phyloP scores from a whole-genome alignment of 2,797 vertebrate species.

The Bufotes viridis region DNA sequence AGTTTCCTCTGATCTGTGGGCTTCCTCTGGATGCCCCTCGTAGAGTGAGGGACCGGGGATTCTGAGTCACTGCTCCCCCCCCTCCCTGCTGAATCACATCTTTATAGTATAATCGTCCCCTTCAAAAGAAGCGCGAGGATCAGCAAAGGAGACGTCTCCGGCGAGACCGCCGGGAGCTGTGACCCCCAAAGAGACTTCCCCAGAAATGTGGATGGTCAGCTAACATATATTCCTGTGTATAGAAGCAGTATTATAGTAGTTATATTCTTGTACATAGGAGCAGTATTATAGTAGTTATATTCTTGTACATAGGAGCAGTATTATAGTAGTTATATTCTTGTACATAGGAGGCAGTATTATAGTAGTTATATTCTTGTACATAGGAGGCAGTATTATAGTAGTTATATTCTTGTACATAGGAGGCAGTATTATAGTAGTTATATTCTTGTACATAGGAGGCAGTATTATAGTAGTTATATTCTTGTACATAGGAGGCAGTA shows the following conservation, averaged over 20 bases:
- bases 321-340: conserved; percentile 2
- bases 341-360: conserved; percentile 1
- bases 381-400: not conserved
- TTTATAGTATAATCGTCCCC: not conserved
- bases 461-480: not conserved
- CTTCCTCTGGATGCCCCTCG: not conserved
- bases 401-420: not conserved
- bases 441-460: not conserved
- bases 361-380: not conserved
- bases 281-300: conserved; percentile 8
- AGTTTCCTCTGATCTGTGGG: not conserved
- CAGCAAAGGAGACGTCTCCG: not conserved
- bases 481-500: not conserved
- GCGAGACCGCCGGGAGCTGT: no score
- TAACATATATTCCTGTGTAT: not conserved
- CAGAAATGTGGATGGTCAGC: no score
- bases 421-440: not conserved
- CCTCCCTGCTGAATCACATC: not conserved
- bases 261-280: not conserved
- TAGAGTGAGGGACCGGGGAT: not conserved
- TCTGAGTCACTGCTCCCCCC: not conserved
- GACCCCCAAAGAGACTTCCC: no score
- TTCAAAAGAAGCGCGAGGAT: not conserved
- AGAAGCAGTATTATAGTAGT: not conserved
- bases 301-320: not conserved